These are phyloP conservation scores for Papilio dardanus DNA, from an alignment of 1,140 invertebrate genomes.

Conservation along the genomic window DNA sequence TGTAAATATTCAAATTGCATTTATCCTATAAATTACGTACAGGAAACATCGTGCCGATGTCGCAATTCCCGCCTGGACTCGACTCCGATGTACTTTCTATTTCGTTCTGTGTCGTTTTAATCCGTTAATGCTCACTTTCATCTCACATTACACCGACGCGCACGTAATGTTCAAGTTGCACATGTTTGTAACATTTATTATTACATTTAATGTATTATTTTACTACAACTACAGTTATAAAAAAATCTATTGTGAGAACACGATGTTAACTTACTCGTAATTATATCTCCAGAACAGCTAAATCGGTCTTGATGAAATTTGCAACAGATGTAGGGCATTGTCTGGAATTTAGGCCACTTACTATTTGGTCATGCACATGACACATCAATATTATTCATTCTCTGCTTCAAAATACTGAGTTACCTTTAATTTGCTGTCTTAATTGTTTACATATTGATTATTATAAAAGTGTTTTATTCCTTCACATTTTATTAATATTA, in stretches of 20 bases:
- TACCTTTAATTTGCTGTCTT: not conserved
- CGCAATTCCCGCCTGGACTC: conserved; percentile 50
- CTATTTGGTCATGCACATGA: too few species aligned
- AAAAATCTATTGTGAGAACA: conserved; percentile 11
- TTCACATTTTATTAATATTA: not conserved
- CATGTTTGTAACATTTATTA: conserved; percentile 29
- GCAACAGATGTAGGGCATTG: too few species aligned
- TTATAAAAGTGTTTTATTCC: not conserved
- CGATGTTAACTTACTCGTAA: not conserved
- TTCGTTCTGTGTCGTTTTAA: conserved; percentile 48
- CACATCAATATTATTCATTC: not conserved
- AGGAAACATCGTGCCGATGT: conserved; percentile 45
- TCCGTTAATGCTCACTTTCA: conserved; percentile 55
- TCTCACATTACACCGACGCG: conserved; percentile 48
- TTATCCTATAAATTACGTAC: conserved; percentile 9
- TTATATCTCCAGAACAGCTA: too few species aligned
- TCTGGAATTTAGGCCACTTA: too few species aligned
- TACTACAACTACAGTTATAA: not conserved
- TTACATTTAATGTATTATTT: conserved; percentile 17
- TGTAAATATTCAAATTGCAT: not conserved
- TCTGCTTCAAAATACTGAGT: not conserved
- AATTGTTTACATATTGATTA: not conserved
- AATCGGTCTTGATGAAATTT: too few species aligned
- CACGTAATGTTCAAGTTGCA: conserved; percentile 49
- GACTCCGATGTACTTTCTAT: conserved; percentile 51